Percentiles rank a stretch among this genome's conserved stretches.
These are phyloP conservation scores for Caenorhabditis zanzibari DNA, from an alignment of 2,888 invertebrate genomes.

Conservation along the genomic window DNA sequence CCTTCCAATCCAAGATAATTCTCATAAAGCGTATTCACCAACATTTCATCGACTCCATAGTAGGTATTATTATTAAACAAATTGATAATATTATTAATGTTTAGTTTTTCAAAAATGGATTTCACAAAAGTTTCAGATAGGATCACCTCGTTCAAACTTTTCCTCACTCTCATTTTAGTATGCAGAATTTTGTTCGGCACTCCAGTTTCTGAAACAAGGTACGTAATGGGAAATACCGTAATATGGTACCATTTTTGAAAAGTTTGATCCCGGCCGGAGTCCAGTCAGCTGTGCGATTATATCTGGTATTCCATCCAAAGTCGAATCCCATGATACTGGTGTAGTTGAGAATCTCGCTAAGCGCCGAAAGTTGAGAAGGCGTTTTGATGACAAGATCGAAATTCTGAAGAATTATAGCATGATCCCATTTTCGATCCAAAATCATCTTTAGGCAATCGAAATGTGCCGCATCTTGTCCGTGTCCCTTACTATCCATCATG, in stretches of 20 bases:
- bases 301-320: constrained; percentile 46
- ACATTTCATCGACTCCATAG: constrained; percentile 64
- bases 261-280: constrained; percentile 57
- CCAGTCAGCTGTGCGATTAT: constrained; percentile 58
- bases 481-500: constrained; percentile 56
- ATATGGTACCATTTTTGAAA: constrained; percentile 58
- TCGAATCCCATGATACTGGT: constrained; percentile 64
- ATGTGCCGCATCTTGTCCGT: constrained; percentile 58
- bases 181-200: constrained; percentile 50
- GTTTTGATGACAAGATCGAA: constrained; percentile 57
- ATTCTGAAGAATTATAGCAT: constrained; percentile 57
- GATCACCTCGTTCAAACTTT: constrained; percentile 60
- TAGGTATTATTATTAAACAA: constrained; percentile 49
- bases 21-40: constrained; percentile 57
- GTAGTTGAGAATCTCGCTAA: constrained; percentile 55
- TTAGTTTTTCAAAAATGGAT: constrained; percentile 60
- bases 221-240: background rate
- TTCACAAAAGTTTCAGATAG: constrained; percentile 56
- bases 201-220: constrained; percentile 35
- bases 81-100: constrained; percentile 38
- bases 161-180: constrained; percentile 35
- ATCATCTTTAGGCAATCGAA: constrained; percentile 58
- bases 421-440: constrained; percentile 50
- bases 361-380: constrained; percentile 44
- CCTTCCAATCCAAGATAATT: constrained; percentile 65